Conservation (phyloP, 2,113 vertebrate genomes). For the Gymnogyps californianus region DNA sequence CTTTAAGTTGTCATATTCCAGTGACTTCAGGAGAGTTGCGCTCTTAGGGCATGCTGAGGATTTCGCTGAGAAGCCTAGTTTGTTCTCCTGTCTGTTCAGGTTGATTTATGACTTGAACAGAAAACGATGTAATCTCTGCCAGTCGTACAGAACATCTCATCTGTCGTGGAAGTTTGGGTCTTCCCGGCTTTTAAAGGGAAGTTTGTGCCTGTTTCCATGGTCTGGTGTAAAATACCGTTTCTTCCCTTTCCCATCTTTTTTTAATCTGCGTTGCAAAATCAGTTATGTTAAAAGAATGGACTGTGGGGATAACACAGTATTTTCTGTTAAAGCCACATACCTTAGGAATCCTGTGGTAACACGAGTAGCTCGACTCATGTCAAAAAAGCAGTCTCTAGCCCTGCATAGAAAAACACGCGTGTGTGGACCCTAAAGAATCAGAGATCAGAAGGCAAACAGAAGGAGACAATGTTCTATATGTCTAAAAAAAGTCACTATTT, state of each 20-base stretch:
- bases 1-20: neutral
- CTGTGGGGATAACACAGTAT: neutral
- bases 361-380: accelerated
- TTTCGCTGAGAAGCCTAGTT: neutral
- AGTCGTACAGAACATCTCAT: neutral
- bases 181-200: neutral
- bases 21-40: neutral
- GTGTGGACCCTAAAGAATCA: neutral
- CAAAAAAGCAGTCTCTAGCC: neutral
- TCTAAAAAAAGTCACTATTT: neutral
- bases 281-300: neutral
- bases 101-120: neutral
- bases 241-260: neutral
- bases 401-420: neutral
- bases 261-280: neutral
- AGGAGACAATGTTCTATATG: neutral
- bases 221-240: neutral
- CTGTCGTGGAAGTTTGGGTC: neutral
- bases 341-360: neutral
- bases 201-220: neutral
- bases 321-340: neutral
- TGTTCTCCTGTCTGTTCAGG: neutral
- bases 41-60: neutral
- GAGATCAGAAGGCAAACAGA: neutral
- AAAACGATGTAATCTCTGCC: neutral